Evolutionary conservation across 2,113 vertebrate species (phyloP).

Genomic region (Pluvianellus socialis): DNA sequence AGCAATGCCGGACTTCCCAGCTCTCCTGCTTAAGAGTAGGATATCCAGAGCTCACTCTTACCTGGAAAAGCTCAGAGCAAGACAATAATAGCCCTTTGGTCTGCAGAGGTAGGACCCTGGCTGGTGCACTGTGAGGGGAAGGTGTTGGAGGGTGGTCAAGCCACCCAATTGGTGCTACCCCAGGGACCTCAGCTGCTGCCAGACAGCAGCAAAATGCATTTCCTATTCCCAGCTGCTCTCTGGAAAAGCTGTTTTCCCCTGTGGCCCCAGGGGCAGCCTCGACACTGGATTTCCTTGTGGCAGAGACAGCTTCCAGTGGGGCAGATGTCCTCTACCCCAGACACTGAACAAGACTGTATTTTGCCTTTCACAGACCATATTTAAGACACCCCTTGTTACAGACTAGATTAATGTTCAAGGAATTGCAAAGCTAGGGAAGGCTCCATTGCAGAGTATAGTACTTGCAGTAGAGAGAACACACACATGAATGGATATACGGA

Average conservation of each 20-base stretch:
- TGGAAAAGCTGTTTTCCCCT: not conserved
- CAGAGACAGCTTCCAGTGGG: not conserved
- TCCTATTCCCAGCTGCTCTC: not conserved
- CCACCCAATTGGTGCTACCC: too few relatives aligned
- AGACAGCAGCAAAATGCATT: not conserved
- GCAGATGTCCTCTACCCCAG: rapidly evolving
- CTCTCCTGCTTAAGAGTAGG: not conserved
- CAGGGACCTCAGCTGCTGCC: not conserved
- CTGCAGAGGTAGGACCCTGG: not conserved
- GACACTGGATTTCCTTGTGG: not conserved
- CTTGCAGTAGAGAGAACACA: not conserved
- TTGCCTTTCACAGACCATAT: not conserved
- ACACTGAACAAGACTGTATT: not conserved
- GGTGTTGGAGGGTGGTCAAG: not conserved
- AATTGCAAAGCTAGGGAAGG: not conserved
- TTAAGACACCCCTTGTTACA: not conserved
- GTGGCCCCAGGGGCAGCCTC: not conserved
- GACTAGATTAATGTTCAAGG: not conserved
- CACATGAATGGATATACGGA: rapidly evolving
- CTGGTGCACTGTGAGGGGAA: not conserved
- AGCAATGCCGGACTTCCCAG: not conserved
- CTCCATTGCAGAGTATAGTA: rapidly evolving
- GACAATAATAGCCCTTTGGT: not conserved
- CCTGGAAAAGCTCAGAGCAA: not conserved
- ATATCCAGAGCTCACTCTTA: not conserved